Evolutionary conservation across 1,140 invertebrate species (phyloP), one percentile per base, ranked within the genome.

Genomic region (Formica exsecta): DNA sequence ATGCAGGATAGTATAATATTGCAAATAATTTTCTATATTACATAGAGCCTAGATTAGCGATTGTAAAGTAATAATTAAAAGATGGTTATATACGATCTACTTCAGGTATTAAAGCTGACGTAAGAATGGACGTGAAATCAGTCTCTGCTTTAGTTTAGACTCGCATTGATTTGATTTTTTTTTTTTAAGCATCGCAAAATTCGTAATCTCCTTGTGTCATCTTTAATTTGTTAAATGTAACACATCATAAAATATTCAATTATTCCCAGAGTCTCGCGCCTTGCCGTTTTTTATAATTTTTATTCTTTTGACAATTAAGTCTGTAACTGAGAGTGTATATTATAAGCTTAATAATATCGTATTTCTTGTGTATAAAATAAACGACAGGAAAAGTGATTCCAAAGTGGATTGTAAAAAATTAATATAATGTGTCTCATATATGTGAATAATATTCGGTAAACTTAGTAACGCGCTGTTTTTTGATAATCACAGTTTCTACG

Each of bases 401-500:
- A 65, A 71, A 89, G 76, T 74, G 44, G 74, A 86, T 73, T 76
- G 64, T n/a, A 64, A 89, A 71, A 65, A 76, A 89, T 54, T 80
- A 71, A 81, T 41, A 59, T 71, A 61, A 38, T 44, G 54, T 90
- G 44, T 81, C 57, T 83, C 13, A 51, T 83, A 73, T 65, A 61
- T 38, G 54, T 85, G 86, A 87, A 65, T 71, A 81, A 66, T 44
- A 77, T 87, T 73, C 38, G 41, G 68, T 86, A 90, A 90, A 90
- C 64, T 86, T 87, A 90, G 83, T 90, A 76, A 80, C 75, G 77
- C 75, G 48, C 13, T 51, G 3, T 19, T 86, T 51, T 59, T 81
- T 85, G 51, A 66, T 85, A 89, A 91, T 90, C 89, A 89, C 89
- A 91, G 84, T 88, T 80, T 71, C 51, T 81, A 86, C 29, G 77